A percentile compares a stretch with the other conserved stretches of the same genome.
Evolutionary conservation across 2,888 invertebrate species (phyloP).

Genomic region (Thelaira solivaga): DNA sequence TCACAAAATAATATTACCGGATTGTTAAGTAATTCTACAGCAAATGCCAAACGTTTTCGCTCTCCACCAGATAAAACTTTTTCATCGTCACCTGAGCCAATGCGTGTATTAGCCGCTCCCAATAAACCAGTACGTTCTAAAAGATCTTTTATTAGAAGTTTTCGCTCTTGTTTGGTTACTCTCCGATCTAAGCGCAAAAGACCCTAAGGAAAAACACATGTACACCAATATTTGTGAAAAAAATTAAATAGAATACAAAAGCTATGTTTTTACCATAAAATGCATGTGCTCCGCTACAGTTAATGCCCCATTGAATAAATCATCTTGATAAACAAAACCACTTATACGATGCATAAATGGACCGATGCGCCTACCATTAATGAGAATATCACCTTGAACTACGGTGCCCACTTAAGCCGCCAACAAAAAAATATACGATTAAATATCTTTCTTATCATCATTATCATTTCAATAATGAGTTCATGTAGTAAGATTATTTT

Average conservation of each 20-base stretch:
- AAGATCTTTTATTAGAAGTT: slow-evolving; percentile 83
- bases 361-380: slow-evolving; percentile 85
- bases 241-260: background rate
- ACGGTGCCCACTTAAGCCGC: slow-evolving; percentile 80
- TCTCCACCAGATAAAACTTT: slow-evolving; percentile 96
- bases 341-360: slow-evolving; percentile 88
- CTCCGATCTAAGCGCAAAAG: slow-evolving; percentile 87
- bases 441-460: slow-evolving; percentile 22
- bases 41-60: slow-evolving; percentile 93
- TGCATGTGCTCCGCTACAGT: slow-evolving; percentile 92
- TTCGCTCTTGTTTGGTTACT: slow-evolving; percentile 80
- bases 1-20: slow-evolving; percentile 95
- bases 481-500: background rate
- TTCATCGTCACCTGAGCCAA: slow-evolving; percentile 85
- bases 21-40: slow-evolving; percentile 92
- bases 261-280: slow-evolving; percentile 82
- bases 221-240: background rate
- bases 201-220: slow-evolving; percentile 79
- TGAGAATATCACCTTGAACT: slow-evolving; percentile 87
- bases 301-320: slow-evolving; percentile 89
- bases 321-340: slow-evolving; percentile 95
- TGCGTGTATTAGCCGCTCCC: slow-evolving; percentile 85
- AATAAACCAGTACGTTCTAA: slow-evolving; percentile 84
- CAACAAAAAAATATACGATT: background rate
- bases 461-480: background rate